These are phyloP conservation scores for Premnoplex brunnescens DNA, from an alignment of 2,797 vertebrate species.

Conservation along the genomic window DNA sequence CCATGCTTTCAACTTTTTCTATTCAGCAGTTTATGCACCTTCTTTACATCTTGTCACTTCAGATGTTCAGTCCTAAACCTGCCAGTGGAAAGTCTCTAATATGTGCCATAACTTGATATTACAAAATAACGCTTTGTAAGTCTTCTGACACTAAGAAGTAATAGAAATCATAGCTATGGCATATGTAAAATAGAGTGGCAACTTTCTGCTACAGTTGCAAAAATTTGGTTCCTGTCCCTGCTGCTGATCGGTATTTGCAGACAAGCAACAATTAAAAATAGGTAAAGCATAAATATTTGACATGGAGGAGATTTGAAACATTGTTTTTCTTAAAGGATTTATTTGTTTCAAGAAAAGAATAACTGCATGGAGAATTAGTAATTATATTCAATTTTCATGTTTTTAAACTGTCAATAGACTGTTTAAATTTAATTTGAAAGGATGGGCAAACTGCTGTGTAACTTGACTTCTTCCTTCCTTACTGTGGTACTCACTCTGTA, in stretches of 20 bases:
- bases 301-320: background rate
- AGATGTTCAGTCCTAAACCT: background rate
- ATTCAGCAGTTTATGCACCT: background rate
- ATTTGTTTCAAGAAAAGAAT: background rate
- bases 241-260: background rate
- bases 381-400: background rate
- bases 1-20: fast-evolving
- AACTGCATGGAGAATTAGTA: background rate
- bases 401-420: background rate
- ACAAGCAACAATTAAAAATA: background rate
- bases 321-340: background rate
- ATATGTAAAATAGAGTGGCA: background rate
- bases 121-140: background rate
- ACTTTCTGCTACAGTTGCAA: background rate
- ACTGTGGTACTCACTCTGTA: fast-evolving
- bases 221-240: background rate
- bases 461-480: background rate
- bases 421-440: background rate
- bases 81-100: background rate
- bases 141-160: background rate
- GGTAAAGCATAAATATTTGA: background rate
- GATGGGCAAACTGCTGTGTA: background rate
- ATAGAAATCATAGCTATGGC: background rate
- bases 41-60: background rate
- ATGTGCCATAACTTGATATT: background rate